Conservation (phyloP, 2,113 vertebrate genomes). For the Tamias sibiricus region DNA sequence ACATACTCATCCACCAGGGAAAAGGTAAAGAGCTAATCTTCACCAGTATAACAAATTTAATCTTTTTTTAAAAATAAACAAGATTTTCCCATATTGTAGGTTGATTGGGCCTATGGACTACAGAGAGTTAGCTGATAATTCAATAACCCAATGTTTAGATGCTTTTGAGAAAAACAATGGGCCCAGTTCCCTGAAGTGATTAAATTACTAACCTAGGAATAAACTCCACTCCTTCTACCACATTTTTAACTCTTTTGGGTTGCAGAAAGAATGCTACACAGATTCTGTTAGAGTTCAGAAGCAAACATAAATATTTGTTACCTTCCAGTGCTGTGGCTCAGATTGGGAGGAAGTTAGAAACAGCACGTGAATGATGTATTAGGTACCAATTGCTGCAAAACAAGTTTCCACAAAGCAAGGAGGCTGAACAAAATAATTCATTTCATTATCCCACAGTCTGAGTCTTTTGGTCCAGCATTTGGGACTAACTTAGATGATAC, state of each 20-base stretch:
- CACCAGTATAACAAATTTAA: neutral
- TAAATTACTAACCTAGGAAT: neutral
- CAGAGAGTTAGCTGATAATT: neutral
- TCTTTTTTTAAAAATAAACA: constrained; percentile 12
- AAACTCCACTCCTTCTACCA: neutral
- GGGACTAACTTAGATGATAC: no score
- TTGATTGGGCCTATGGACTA: neutral
- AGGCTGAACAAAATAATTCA: neutral
- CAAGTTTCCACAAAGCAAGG: neutral
- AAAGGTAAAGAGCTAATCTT: neutral
- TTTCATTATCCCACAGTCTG: neutral
- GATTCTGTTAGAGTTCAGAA: neutral
- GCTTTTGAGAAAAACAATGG: neutral
- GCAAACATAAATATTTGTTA: neutral
- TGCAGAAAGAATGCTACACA: neutral
- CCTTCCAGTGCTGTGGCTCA: neutral
- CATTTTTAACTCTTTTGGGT: neutral
- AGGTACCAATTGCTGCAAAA: neutral
- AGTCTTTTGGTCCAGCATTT: neutral
- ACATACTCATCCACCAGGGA: neutral
- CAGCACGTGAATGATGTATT: neutral
- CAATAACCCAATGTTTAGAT: neutral
- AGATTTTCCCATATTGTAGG: neutral
- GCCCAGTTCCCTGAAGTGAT: neutral
- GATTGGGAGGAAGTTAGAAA: neutral